These are phyloP conservation scores for Geococcyx californianus DNA, from an alignment of 2,113 vertebrate species.

Conservation along the genomic window DNA sequence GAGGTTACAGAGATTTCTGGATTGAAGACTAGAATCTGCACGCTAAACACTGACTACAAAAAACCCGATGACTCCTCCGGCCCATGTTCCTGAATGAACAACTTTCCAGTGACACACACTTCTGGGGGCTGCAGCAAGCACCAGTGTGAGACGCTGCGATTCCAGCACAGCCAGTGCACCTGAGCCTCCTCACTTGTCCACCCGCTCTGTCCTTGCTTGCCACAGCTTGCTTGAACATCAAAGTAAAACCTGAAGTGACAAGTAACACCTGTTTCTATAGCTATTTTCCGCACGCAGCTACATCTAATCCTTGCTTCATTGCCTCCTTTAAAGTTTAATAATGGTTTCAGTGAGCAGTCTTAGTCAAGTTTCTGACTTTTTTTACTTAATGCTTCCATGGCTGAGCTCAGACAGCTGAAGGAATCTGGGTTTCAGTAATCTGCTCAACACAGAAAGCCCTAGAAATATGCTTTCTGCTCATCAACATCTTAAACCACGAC, in stretches of 20 bases:
- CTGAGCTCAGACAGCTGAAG: conserved; percentile 14
- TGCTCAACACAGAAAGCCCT: neutral
- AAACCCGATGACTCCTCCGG: neutral
- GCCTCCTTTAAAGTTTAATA: conserved; percentile 27
- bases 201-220: neutral
- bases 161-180: neutral
- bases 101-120: accelerated
- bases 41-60: accelerated
- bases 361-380: conserved; percentile 18
- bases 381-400: conserved; percentile 2
- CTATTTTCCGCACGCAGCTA: conserved; percentile 37
- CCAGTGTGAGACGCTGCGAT: accelerated
- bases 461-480: neutral
- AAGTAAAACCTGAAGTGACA: conserved; percentile 43
- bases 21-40: neutral
- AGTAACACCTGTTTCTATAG: conserved; percentile 42
- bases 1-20: neutral
- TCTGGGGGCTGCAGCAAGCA: neutral
- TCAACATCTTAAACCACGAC: neutral
- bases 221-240: neutral
- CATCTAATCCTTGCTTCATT: conserved; percentile 29
- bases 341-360: neutral
- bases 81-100: neutral
- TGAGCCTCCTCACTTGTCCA: neutral
- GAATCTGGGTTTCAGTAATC: conserved; percentile 7